phyloP scores from a whole-genome alignment of 2,888 invertebrate genomes.

The Rhogogaster chlorosoma region DNA sequence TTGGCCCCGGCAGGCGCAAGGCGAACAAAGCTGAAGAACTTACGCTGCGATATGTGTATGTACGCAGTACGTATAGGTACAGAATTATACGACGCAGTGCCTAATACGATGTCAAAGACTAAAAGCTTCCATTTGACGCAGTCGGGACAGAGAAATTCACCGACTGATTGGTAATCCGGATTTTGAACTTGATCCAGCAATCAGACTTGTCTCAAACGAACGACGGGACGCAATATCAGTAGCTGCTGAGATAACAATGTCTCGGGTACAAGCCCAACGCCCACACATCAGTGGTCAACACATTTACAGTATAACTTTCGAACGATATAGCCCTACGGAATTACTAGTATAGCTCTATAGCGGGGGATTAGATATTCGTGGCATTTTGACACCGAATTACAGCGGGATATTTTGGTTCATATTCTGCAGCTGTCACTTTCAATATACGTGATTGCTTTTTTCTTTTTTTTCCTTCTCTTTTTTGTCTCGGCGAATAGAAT shows the following conservation, averaged over 20 bases:
- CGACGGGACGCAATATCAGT: constrained; percentile 18
- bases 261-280: neutral
- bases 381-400: constrained; percentile 32
- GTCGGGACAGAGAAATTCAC: constrained; percentile 35
- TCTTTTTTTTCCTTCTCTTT: neutral
- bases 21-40: neutral
- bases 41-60: neutral
- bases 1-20: neutral
- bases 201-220: constrained; percentile 41
- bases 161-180: constrained; percentile 47
- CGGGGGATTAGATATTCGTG: constrained; percentile 32
- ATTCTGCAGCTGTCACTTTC: neutral
- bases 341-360: constrained; percentile 22
- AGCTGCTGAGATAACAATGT: constrained; percentile 34
- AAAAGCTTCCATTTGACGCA: constrained; percentile 25
- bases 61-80: neutral
- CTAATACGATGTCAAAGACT: constrained; percentile 15
- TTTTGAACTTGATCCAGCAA: constrained; percentile 49
- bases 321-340: constrained; percentile 24
- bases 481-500: neutral
- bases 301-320: neutral
- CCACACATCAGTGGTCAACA: constrained; percentile 2
- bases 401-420: neutral
- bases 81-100: neutral
- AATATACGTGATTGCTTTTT: constrained; percentile 11